Base-by-base conservation (phyloP, 64 coral and sea anemone genomes). In the Orbicella faveolata region DNA sequence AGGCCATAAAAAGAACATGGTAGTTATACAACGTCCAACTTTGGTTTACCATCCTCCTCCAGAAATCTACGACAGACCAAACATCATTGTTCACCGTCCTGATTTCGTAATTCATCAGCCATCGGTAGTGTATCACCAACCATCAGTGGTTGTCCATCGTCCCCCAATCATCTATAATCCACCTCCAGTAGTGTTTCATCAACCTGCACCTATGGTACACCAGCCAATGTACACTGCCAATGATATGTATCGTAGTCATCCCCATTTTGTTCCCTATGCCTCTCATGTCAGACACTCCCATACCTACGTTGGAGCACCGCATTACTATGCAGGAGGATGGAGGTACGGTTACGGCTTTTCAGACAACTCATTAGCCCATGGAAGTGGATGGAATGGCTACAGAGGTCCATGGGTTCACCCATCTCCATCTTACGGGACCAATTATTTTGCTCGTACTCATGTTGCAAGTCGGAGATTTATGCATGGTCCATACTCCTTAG, bases 21-120 rank as follows among this genome's bases (percentile, higher is more conserved):
- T 95, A 36, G 52, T 95, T 9, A 81, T 95, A 23, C 83, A 87
- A n/a, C 89, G 93, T 21, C 93, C 93, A 55, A 3, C 79, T 26
- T 70, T 93, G 26, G 90, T 98, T 81, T 97, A 97, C 51, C 95
- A 97, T 85, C 88, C 95, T 10, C 92, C 95, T 13, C 92, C 95
- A 41, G 91, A 93, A 77, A 91, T 97, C 17, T 97, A 97, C 74
- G 92, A 93, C 48, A 89, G 92, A 81, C 95, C 95, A 65, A 51
- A 91, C 74, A 89, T 97, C 11, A 87, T 97, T 51, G 95, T 97
- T 51, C 95, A 97, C 63, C 88, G 91, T 12, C 92, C 95, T 8
- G 95, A 97, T 68, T 68, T 97, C 64, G 95, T 97, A 20, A 83
- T 93, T 34, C 95, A 97, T 90, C 92, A 87, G 37, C 83, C 95